These are phyloP conservation scores for Stichodactyla mertensii DNA, from an alignment of 64 coral and sea anemone genomes.

Conservation along the genomic window DNA sequence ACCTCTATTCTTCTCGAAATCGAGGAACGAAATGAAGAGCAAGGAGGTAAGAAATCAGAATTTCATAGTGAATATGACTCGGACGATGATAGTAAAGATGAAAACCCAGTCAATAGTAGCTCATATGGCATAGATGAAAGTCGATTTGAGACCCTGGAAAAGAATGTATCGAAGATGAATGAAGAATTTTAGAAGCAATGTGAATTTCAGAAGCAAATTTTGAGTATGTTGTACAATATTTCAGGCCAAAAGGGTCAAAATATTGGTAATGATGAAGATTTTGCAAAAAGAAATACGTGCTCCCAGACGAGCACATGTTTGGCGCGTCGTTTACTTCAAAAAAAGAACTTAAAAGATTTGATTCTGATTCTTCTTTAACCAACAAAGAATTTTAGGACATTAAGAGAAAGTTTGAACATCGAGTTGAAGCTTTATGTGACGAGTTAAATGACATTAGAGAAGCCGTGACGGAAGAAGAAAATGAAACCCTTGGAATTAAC, in stretches of 20 bases:
- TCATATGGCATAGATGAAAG: neutral
- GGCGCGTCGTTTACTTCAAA: neutral
- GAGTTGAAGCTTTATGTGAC: too few species aligned
- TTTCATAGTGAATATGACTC: neutral
- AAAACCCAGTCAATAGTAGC: neutral
- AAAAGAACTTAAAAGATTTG: neutral
- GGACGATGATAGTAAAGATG: neutral
- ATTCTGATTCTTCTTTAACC: neutral
- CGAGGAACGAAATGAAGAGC: neutral
- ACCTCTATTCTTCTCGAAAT: neutral
- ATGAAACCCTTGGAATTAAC: too few species aligned
- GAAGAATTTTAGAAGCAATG: neutral
- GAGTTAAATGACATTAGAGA: too few species aligned
- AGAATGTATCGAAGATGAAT: neutral
- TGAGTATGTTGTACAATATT: neutral
- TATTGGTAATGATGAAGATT: neutral
- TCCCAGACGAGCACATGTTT: neutral
- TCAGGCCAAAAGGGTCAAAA: neutral
- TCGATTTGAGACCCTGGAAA: neutral
- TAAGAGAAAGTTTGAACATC: too few species aligned
- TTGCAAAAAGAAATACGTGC: too few species aligned
- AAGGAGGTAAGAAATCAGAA: neutral
- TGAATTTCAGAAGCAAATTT: neutral
- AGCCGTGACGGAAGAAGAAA: too few species aligned
- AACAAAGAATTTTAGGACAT: neutral